Conservation (phyloP, 1,140 invertebrate genomes). For the Zaprionus nigranus region DNA sequence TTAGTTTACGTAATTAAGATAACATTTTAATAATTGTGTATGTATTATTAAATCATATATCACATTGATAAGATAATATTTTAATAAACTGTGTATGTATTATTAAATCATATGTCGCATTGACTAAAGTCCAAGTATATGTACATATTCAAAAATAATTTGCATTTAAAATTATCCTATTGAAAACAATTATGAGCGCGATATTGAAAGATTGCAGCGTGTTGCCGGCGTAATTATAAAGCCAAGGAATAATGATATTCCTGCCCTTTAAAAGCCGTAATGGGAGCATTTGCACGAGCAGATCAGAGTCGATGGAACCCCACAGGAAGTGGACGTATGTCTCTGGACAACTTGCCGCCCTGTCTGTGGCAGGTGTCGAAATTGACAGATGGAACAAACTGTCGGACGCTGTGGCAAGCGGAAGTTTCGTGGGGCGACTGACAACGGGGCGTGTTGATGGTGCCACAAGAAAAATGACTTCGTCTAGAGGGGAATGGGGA, state of each 20-base stretch:
- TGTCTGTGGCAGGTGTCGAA: constrained; percentile 74
- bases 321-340: constrained; percentile 35
- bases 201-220: neutral
- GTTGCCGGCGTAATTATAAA: constrained; percentile 17
- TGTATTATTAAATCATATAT: too few relatives aligned
- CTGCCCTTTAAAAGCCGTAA: constrained; percentile 34
- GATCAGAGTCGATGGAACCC: neutral
- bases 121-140: neutral
- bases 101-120: too few relatives aligned
- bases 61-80: too few relatives aligned
- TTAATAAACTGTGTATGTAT: too few relatives aligned
- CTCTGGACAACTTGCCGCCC: constrained; percentile 32
- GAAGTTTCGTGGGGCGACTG: constrained; percentile 30
- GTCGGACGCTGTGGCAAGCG: constrained; percentile 34
- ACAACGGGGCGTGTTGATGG: constrained; percentile 51
- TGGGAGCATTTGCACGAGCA: constrained; percentile 4
- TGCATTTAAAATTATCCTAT: neutral
- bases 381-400: constrained; percentile 71
- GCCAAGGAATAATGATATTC: constrained; percentile 6
- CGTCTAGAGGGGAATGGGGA: neutral
- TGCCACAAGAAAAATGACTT: constrained; percentile 38
- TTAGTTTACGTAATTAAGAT: too few relatives aligned
- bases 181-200: constrained; percentile 11
- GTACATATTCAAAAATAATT: neutral
- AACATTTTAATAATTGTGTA: too few relatives aligned